Evolutionary conservation across 53 echinoderm and acorn worm species (phyloP).

Genomic region (Holothuria leucospilota): DNA sequence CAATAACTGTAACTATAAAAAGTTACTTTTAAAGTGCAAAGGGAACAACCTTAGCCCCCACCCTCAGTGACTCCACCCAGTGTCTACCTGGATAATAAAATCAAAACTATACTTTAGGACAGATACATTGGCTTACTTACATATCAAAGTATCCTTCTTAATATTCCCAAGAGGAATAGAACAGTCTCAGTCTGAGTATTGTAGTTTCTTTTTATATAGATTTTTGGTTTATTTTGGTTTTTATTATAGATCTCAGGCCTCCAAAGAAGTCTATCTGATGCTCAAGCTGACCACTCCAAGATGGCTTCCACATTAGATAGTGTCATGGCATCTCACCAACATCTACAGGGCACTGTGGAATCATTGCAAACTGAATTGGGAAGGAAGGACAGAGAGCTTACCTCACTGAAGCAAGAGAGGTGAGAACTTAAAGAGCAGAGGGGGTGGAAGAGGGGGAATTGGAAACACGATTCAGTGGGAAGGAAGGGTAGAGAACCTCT

Average conservation of each 20-base stretch:
- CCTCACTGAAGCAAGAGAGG: constrained; percentile 74
- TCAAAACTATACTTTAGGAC: no score
- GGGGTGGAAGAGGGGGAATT: background rate
- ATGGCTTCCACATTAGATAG: constrained; percentile 87
- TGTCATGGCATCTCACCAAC: constrained; percentile 83
- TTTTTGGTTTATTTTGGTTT: background rate
- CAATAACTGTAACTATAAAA: no score
- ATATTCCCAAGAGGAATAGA: no score
- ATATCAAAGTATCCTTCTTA: no score
- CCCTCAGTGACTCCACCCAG: no score
- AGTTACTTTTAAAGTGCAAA: no score
- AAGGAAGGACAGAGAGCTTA: constrained; percentile 84
- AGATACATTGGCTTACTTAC: no score
- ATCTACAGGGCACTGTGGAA: constrained; percentile 85
- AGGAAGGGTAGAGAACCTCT: no score
- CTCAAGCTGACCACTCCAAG: constrained; percentile 81
- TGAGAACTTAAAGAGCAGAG: background rate
- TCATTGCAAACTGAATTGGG: constrained; percentile 88
- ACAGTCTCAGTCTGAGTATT: no score
- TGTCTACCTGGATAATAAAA: no score
- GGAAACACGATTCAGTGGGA: background rate
- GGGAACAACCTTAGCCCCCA: no score
- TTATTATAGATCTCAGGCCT: constrained; percentile 65
- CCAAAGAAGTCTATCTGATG: constrained; percentile 77
- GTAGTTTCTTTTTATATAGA: no score